Conservation (phyloP, 2,113 vertebrate species). For the Penelope pileata region DNA sequence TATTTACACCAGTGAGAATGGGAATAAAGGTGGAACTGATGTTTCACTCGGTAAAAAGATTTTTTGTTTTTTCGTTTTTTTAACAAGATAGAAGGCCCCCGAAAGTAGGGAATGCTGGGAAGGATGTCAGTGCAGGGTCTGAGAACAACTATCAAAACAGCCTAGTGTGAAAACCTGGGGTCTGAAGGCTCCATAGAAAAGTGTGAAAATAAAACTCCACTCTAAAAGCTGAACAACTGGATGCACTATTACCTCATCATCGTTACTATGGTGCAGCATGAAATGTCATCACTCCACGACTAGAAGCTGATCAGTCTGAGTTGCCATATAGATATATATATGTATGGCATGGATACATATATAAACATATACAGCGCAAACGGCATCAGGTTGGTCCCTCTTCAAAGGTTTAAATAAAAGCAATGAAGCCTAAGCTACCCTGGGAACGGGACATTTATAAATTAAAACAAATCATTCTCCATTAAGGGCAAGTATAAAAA, state of each 20-base stretch:
- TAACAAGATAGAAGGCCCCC: conserved; percentile 87
- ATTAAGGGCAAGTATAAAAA: not conserved
- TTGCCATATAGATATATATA: conserved; percentile 62
- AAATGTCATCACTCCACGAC: conserved; percentile 30
- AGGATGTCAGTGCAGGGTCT: conserved; percentile 77
- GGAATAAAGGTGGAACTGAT: conserved; percentile 85
- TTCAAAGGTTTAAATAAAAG: conserved; percentile 3
- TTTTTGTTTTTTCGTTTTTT: conserved; percentile 74
- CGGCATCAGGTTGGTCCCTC: conserved; percentile 53
- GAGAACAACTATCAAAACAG: conserved; percentile 76
- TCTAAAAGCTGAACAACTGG: conserved; percentile 56
- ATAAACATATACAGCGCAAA: conserved; percentile 64
- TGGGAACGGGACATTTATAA: not conserved
- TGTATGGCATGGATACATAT: conserved; percentile 62
- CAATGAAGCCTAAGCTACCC: conserved; percentile 26
- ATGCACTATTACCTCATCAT: conserved; percentile 33
- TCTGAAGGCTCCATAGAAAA: conserved; percentile 75
- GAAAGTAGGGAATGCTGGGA: conserved; percentile 83
- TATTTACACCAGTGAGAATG: conserved; percentile 93
- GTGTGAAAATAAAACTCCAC: conserved; percentile 64
- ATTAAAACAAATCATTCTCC: not conserved
- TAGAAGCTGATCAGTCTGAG: conserved; percentile 38
- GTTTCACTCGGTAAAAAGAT: conserved; percentile 89
- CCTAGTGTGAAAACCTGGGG: conserved; percentile 73
- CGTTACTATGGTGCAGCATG: conserved; percentile 41